phyloP scores from a whole-genome alignment of 2,888 invertebrate genomes.

The Dinocampus coccinellae region DNA sequence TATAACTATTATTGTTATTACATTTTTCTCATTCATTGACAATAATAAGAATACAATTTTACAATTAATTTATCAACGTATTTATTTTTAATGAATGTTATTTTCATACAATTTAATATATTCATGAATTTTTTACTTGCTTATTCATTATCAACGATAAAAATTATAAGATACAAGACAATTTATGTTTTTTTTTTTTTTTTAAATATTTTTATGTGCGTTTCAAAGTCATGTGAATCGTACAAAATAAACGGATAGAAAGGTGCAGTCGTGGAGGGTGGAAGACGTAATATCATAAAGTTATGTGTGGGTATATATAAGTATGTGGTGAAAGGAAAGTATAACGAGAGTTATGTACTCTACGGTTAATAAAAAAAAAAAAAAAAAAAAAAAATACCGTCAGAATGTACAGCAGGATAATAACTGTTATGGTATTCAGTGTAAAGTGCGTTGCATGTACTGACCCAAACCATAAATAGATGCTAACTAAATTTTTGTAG shows the following conservation, averaged over 20 bases:
- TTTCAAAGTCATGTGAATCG: neutral
- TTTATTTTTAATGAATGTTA: too few species aligned
- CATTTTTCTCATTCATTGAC: too few species aligned
- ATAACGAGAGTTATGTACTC: conserved; percentile 29
- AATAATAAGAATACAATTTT: too few species aligned
- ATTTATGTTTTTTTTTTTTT: too few species aligned
- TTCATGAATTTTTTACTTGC: too few species aligned
- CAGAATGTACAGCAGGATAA: conserved; percentile 14
- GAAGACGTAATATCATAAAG: neutral
- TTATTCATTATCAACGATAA: too few species aligned
- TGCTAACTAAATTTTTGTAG: conserved; percentile 1
- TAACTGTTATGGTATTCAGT: conserved; percentile 31
- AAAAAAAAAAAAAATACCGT: conserved; percentile 33
- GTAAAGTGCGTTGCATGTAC: conserved; percentile 13
- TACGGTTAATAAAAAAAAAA: too few species aligned
- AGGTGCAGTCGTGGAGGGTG: neutral
- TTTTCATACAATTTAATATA: too few species aligned
- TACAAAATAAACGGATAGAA: neutral
- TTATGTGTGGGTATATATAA: neutral
- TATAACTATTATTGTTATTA: too few species aligned
- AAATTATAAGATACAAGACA: neutral
- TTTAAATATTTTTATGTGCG: neutral
- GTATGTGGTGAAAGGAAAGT: conserved; percentile 40
- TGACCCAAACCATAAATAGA: conserved; percentile 15
- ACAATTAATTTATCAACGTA: too few species aligned